Evolutionary conservation across 2,888 invertebrate genomes (phyloP).

Genomic region (Perdita meconis): DNA sequence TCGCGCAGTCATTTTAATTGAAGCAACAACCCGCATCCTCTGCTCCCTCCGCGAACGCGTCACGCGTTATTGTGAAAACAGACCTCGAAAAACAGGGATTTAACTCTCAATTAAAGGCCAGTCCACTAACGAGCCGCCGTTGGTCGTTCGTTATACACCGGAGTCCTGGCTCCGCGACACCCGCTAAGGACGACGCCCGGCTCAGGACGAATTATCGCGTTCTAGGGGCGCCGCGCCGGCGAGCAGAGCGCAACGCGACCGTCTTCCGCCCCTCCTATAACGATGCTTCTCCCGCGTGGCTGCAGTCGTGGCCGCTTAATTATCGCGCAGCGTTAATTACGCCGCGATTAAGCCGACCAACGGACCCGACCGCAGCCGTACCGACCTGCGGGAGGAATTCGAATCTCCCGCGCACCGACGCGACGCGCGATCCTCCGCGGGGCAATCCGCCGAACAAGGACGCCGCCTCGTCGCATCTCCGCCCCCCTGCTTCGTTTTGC

Average conservation of each 20-base stretch:
- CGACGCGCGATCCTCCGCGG: background rate
- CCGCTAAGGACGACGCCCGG: conserved; percentile 38
- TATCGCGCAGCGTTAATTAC: conserved; percentile 73
- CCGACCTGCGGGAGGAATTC: conserved; percentile 43
- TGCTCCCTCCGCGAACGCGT: background rate
- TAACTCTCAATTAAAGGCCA: conserved; percentile 68
- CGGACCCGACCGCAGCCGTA: conserved; percentile 29
- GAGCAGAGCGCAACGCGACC: conserved; percentile 10
- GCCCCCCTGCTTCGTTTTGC: background rate
- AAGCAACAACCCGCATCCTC: background rate
- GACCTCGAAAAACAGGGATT: conserved; percentile 58
- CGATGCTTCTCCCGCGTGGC: conserved; percentile 43
- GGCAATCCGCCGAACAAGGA: background rate
- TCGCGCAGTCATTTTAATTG: conserved; percentile 42
- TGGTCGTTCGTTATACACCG: conserved; percentile 38
- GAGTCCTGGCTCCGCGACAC: conserved; percentile 26
- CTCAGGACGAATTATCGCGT: conserved; percentile 53
- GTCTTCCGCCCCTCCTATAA: conserved; percentile 43
- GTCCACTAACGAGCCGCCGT: conserved; percentile 56
- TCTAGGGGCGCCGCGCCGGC: conserved; percentile 23
- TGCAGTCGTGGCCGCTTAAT: conserved; percentile 54
- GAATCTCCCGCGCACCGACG: conserved; percentile 43
- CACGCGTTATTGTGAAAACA: conserved; percentile 19
- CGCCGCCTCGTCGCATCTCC: background rate
- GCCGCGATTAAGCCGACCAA: conserved; percentile 64